A percentile compares a stretch with the other conserved stretches of the same genome.
phyloP scores from a whole-genome alignment of 2,888 invertebrate species.

The Nowickia ferox region DNA sequence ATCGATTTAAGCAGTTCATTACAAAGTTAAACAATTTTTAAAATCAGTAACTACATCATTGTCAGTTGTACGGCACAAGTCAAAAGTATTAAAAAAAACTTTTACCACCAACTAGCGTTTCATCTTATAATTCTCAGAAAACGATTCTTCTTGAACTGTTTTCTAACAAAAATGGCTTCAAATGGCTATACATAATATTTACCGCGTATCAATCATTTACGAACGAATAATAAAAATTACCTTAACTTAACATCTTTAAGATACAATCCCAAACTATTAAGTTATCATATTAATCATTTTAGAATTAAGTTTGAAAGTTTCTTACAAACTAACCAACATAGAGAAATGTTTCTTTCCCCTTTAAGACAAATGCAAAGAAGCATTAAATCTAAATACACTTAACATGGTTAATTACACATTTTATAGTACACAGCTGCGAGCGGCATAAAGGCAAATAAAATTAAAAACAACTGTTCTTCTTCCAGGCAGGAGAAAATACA shows the following conservation, averaged over 20 bases:
- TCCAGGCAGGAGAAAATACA: constrained; percentile 20
- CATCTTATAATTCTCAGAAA: not conserved
- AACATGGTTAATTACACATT: constrained; percentile 81
- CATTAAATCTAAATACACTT: constrained; percentile 76
- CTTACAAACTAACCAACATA: not conserved
- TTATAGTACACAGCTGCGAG: constrained; percentile 81
- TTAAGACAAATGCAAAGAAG: constrained; percentile 1
- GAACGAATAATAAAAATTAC: constrained; percentile 10
- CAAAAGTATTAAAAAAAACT: not conserved
- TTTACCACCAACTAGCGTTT: not conserved
- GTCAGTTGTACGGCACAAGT: not conserved
- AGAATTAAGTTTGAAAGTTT: constrained; percentile 34
- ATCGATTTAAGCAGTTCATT: no score
- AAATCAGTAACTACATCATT: not conserved
- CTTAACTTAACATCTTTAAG: constrained; percentile 26
- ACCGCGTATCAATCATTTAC: constrained; percentile 41
- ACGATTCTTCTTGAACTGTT: not conserved
- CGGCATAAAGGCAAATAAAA: constrained; percentile 7
- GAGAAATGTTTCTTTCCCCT: not conserved
- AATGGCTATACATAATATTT: not conserved
- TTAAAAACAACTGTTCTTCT: constrained; percentile 28
- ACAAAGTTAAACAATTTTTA: no score
- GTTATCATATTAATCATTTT: constrained; percentile 63
- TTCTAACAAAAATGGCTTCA: not conserved
- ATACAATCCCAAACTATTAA: constrained; percentile 58